Conservation (phyloP, 2,797 vertebrate species). For the Pteropus rufus region DNA sequence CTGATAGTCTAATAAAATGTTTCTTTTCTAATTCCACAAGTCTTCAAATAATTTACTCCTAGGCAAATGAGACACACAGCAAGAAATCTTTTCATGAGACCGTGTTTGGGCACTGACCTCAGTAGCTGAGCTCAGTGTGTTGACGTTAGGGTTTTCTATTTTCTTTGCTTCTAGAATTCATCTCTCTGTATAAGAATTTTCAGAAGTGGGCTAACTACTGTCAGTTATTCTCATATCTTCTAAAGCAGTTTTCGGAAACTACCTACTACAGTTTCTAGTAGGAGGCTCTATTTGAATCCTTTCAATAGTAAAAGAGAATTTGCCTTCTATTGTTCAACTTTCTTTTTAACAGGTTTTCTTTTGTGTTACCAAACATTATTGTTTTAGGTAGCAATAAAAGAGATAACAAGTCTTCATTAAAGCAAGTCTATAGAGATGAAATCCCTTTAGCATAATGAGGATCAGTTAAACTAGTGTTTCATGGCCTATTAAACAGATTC, state of each 20-base stretch:
- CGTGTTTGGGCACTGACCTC: neutral
- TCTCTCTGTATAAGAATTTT: neutral
- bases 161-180: neutral
- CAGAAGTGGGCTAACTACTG: neutral
- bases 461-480: neutral
- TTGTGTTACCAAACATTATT: neutral
- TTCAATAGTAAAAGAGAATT: neutral
- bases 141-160: neutral
- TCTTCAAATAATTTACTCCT: neutral
- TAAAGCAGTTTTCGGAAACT: neutral
- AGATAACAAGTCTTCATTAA: neutral
- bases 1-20: neutral
- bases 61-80: neutral
- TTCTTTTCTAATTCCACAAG: neutral
- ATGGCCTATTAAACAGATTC: neutral
- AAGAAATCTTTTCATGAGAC: neutral
- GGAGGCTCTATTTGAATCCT: neutral
- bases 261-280: neutral
- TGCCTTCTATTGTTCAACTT: neutral
- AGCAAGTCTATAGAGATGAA: neutral
- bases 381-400: neutral
- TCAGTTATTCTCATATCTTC: neutral
- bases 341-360: neutral
- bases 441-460: neutral
- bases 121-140: neutral